phyloP scores from a whole-genome alignment of 2,888 invertebrate species.

The Cordylochernes scorpioides region DNA sequence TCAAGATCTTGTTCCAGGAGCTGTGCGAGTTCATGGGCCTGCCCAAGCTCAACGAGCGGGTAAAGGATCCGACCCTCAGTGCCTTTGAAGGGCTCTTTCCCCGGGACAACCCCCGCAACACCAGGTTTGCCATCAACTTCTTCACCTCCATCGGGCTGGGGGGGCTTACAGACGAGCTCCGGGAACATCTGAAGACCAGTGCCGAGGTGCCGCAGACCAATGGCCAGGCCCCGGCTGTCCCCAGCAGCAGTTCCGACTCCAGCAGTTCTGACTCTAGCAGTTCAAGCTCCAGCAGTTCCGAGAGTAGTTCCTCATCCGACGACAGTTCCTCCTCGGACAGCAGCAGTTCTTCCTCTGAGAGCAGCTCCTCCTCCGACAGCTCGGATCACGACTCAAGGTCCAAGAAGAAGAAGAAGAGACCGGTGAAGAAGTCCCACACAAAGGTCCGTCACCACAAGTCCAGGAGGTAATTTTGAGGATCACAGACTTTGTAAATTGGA shows the following conservation, averaged over 20 bases:
- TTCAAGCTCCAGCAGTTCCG: neutral
- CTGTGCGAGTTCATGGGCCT: conserved; percentile 87
- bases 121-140: conserved; percentile 88
- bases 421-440: too few relatives aligned
- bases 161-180: conserved; percentile 69
- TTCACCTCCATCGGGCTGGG: conserved; percentile 90
- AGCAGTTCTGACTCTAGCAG: neutral
- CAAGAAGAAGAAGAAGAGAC: too few relatives aligned
- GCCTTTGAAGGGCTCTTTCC: conserved; percentile 81
- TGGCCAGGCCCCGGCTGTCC: neutral
- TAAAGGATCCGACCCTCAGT: conserved; percentile 58
- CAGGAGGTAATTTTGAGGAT: too few relatives aligned
- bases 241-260: neutral
- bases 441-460: too few relatives aligned
- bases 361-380: too few relatives aligned
- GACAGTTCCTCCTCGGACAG: too few relatives aligned
- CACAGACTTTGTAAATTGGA: too few relatives aligned
- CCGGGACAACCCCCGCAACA: conserved; percentile 78
- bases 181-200: conserved; percentile 60
- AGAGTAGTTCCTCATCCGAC: too few relatives aligned
- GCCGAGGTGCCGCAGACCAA: conserved; percentile 32
- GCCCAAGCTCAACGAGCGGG: conserved; percentile 57
- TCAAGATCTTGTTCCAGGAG: conserved; percentile 83
- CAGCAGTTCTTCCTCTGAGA: too few relatives aligned
- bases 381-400: too few relatives aligned